Evolutionary conservation across 2,113 vertebrate species (phyloP).

Genomic region (Geococcyx californianus): DNA sequence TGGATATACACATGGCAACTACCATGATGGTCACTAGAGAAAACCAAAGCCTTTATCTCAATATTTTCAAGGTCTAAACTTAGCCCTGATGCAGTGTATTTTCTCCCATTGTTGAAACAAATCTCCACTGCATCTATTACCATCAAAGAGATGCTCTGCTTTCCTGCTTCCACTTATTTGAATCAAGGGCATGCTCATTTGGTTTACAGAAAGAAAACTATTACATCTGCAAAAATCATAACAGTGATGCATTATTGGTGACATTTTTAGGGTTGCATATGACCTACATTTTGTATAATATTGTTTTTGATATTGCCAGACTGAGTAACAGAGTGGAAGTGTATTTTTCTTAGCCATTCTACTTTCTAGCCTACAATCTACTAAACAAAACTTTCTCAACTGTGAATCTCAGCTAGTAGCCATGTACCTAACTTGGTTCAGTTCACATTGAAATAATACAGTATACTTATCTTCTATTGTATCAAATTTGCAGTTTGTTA

Average conservation of each 20-base stretch:
- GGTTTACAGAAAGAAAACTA: not conserved
- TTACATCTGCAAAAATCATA: not conserved
- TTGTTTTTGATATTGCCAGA: not conserved
- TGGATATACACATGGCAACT: not conserved
- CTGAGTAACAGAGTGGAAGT: not conserved
- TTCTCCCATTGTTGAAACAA: not conserved
- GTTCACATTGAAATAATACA: not conserved
- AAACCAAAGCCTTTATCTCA: not conserved
- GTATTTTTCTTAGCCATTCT: not conserved
- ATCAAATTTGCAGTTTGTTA: not conserved
- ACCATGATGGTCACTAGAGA: not conserved
- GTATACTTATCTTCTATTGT: not conserved
- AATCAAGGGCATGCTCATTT: not conserved
- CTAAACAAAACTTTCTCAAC: not conserved
- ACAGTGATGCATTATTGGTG: not conserved
- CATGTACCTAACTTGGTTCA: not conserved
- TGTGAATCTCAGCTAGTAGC: not conserved
- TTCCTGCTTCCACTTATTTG: not conserved
- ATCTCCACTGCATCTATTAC: not conserved
- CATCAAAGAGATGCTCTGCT: not conserved
- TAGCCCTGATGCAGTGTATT: not conserved
- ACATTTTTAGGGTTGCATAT: not conserved
- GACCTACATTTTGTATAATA: not conserved
- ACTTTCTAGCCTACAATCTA: not conserved
- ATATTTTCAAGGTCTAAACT: not conserved